Conservation (phyloP, 2,888 invertebrate genomes). For the Heteromyza rotundicornis region DNA sequence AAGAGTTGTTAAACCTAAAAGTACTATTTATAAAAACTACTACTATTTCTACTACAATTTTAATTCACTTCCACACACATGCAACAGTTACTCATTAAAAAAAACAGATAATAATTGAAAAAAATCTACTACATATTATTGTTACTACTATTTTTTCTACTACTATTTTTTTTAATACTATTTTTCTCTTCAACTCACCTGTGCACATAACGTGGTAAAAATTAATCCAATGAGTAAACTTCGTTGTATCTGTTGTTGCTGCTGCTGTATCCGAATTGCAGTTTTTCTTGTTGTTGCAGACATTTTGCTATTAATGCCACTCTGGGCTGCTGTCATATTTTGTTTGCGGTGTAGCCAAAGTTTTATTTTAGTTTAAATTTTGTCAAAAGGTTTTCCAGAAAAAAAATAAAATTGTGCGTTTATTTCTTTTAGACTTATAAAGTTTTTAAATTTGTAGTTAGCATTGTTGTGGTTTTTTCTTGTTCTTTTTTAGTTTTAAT, state of each 20-base stretch:
- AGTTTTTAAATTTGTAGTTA: not conserved
- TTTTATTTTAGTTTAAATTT: not conserved
- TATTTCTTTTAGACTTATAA: not conserved
- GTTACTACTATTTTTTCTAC: too few relatives aligned
- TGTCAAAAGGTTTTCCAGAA: not conserved
- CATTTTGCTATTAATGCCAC: not conserved
- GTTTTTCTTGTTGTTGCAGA: not conserved
- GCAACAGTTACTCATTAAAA: not conserved
- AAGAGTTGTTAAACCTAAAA: too few relatives aligned
- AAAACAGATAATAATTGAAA: too few relatives aligned
- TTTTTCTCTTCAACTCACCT: slow-evolving; percentile 2
- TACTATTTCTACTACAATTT: not conserved
- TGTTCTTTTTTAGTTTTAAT: not conserved
- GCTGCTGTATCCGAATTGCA: not conserved
- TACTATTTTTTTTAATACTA: too few relatives aligned
- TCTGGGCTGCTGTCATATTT: not conserved
- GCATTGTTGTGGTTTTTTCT: not conserved
- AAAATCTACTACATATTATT: not conserved
- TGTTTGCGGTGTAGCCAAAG: too few relatives aligned
- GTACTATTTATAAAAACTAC: too few relatives aligned
- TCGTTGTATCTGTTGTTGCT: slow-evolving; percentile 2
- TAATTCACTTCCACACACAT: not conserved
- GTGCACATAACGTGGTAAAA: not conserved
- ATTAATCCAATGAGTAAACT: slow-evolving; percentile 3
- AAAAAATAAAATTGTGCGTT: not conserved